Evolutionary conservation across 30 jellyfish, hydroid and myxozoan genomes (phyloP).

Genomic region (Aurelia aurita): DNA sequence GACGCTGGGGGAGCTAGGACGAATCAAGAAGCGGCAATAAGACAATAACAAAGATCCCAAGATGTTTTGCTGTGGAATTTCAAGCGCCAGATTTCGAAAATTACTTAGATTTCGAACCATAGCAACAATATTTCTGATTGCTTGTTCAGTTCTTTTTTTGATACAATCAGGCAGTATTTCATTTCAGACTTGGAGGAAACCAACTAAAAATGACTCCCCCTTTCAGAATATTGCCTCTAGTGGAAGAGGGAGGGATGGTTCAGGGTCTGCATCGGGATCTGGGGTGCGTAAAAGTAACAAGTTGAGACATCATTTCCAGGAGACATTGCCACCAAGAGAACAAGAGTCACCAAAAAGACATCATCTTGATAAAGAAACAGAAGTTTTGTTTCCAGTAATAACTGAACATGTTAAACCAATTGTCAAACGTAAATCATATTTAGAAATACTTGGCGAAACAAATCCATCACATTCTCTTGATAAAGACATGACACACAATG

Average conservation of each 20-base stretch:
- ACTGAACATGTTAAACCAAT: too few species aligned
- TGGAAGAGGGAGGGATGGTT: too few species aligned
- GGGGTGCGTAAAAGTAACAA: conserved; percentile 3
- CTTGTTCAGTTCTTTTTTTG: conserved; percentile 3
- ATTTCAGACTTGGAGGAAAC: background rate
- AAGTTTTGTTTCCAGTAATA: too few species aligned
- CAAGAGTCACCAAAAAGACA: background rate
- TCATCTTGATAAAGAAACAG: background rate
- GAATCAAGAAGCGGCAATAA: too few species aligned
- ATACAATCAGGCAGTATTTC: background rate
- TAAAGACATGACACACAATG: conserved; percentile 51
- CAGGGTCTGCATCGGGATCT: conserved; percentile 30
- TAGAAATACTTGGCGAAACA: conserved; percentile 42
- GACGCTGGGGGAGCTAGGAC: too few species aligned
- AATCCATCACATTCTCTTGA: conserved; percentile 57
- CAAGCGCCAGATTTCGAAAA: conserved; percentile 19
- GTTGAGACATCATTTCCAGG: background rate
- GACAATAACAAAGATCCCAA: too few species aligned
- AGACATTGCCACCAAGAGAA: background rate
- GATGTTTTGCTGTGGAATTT: conserved; percentile 42
- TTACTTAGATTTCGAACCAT: conserved; percentile 14
- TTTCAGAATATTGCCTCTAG: too few species aligned
- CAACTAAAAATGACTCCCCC: background rate
- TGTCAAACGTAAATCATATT: conserved; percentile 2
- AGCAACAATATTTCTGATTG: background rate